Percentiles rank a stretch among this genome's conserved stretches.
Conservation (phyloP, 2,888 invertebrate genomes). For the Clusia tigrina region DNA sequence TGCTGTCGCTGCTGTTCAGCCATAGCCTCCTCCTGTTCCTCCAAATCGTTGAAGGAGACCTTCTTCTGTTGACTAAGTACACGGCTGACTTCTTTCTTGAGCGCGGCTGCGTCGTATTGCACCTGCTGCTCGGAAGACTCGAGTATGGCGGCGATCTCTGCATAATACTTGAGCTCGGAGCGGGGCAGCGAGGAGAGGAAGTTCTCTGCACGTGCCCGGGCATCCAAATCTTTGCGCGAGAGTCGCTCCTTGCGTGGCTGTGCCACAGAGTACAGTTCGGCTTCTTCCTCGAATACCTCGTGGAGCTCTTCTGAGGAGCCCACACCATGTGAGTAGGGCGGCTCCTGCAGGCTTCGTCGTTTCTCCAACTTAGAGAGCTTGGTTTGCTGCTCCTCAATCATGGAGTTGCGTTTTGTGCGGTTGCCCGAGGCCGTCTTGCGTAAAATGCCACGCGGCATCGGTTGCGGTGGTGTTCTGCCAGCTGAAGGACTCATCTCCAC, state of each 20-base stretch:
- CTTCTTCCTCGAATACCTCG: conserved; percentile 62
- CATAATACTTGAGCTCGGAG: conserved; percentile 64
- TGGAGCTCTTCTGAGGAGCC: conserved; percentile 58
- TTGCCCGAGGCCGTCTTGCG: conserved; percentile 60
- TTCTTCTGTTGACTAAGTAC: conserved; percentile 64
- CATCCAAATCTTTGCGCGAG: conserved; percentile 62
- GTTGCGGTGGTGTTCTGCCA: conserved; percentile 70
- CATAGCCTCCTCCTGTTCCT: conserved; percentile 28
- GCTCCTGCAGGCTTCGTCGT: conserved; percentile 79
- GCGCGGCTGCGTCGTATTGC: conserved; percentile 62
- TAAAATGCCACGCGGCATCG: conserved; percentile 67
- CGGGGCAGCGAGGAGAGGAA: conserved; percentile 62
- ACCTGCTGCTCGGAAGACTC: conserved; percentile 57
- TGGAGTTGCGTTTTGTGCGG: conserved; percentile 76
- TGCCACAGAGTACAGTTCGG: conserved; percentile 32
- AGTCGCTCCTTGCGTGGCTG: conserved; percentile 53
- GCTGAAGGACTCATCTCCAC: conserved; percentile 60
- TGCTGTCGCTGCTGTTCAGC: conserved; percentile 32
- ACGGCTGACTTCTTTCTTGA: conserved; percentile 64
- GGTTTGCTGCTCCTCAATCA: conserved; percentile 74
- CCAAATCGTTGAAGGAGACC: conserved; percentile 61
- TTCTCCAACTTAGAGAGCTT: conserved; percentile 67
- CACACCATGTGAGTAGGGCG: conserved; percentile 67
- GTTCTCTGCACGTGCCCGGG: conserved; percentile 61
- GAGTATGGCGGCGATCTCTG: conserved; percentile 63